A percentile compares a stretch with the other conserved stretches of the same genome.
These are phyloP conservation scores for Eleginops maclovinus DNA, from an alignment of 2,113 vertebrate species.

Conservation along the genomic window DNA sequence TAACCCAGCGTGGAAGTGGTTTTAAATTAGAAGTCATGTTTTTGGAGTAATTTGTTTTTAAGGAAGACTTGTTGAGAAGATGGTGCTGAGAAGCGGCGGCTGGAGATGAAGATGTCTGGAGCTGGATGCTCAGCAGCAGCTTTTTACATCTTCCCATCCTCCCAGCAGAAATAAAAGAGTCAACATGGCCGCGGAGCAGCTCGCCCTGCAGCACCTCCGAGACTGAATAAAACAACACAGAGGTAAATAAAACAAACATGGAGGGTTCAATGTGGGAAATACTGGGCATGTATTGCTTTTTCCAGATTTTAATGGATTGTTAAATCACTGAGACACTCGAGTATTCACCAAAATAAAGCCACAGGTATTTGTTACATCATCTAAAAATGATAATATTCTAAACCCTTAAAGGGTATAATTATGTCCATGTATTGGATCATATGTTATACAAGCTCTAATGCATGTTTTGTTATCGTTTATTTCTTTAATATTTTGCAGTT, in stretches of 20 bases:
- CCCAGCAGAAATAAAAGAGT: slow-evolving; percentile 35
- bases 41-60: no score
- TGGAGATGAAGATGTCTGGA: slow-evolving; percentile 32
- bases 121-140: slow-evolving; percentile 35
- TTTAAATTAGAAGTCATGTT: background rate
- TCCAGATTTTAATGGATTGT: background rate
- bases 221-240: slow-evolving; percentile 7
- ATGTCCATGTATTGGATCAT: background rate
- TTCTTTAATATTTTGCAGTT: background rate
- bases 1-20: background rate
- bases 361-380: slow-evolving; percentile 42
- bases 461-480: background rate
- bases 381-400: background rate
- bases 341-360: background rate
- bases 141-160: slow-evolving; percentile 33
- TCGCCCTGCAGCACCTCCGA: slow-evolving; percentile 38
- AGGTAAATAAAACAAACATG: slow-evolving; percentile 16
- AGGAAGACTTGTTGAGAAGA: slow-evolving; percentile 63
- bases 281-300: background rate
- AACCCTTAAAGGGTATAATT: background rate
- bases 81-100: slow-evolving; percentile 12
- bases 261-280: background rate
- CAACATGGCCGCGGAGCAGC: slow-evolving; percentile 73
- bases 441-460: background rate
- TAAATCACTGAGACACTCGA: background rate